Percentiles rank a stretch among this genome's conserved stretches.
phyloP scores from a whole-genome alignment of 23 tunicate genomes.

The Aplidium turbinatum region DNA sequence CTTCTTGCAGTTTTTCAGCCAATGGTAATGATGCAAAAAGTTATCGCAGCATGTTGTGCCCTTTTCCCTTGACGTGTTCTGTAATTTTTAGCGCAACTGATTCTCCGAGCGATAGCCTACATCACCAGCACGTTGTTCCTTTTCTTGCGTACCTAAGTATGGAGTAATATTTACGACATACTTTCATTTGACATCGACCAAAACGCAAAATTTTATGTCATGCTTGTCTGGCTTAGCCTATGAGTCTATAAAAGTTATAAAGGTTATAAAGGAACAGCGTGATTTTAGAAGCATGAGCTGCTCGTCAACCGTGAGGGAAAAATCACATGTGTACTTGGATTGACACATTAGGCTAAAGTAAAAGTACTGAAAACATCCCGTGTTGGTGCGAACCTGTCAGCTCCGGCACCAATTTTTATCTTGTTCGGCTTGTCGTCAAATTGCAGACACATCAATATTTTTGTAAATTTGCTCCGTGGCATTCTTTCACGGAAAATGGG shows the following conservation, averaged over 20 bases:
- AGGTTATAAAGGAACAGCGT: too few relatives aligned
- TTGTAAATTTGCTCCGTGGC: not conserved
- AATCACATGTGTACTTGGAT: slow-evolving; percentile 9
- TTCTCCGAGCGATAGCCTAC: slow-evolving; percentile 1
- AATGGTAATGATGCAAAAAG: slow-evolving; percentile 9
- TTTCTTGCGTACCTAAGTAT: slow-evolving; percentile 13
- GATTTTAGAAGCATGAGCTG: slow-evolving; percentile 27
- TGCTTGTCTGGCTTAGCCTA: too few relatives aligned
- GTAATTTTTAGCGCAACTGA: slow-evolving; percentile 2
- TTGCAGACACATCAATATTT: slow-evolving; percentile 8
- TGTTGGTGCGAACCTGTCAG: slow-evolving; percentile 16
- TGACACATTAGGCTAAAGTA: too few relatives aligned
- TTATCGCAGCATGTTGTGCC: slow-evolving; percentile 16
- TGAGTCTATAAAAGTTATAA: too few relatives aligned
- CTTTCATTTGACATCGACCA: not conserved
- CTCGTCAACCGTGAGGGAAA: slow-evolving; percentile 22
- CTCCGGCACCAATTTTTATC: too few relatives aligned
- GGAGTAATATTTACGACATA: not conserved
- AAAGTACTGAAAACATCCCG: too few relatives aligned
- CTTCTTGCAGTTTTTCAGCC: slow-evolving; percentile 9
- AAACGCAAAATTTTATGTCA: slow-evolving; percentile 6
- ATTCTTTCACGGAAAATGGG: slow-evolving; percentile 1
- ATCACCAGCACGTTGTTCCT: slow-evolving; percentile 23
- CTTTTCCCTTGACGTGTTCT: slow-evolving; percentile 16
- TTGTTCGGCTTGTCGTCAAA: slow-evolving; percentile 29